phyloP scores from a whole-genome alignment of 2,113 vertebrate species.

The Tachuris rubrigastra region DNA sequence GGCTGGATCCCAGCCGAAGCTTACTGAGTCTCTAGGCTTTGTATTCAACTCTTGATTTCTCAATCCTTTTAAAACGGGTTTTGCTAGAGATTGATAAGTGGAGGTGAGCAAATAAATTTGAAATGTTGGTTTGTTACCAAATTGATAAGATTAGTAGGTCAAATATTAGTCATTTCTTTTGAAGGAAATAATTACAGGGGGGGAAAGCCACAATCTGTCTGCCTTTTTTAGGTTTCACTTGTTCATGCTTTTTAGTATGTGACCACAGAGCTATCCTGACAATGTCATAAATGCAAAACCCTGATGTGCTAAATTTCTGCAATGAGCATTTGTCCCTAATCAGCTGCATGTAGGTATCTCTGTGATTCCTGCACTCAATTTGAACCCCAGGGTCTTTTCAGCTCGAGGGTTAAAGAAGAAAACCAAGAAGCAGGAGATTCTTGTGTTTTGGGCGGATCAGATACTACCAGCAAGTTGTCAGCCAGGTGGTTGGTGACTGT shows the following conservation, averaged over 20 bases:
- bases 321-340: neutral
- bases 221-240: neutral
- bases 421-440: neutral
- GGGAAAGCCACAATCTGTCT: rapidly evolving
- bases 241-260: neutral
- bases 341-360: neutral
- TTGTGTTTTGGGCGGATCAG: neutral
- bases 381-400: neutral
- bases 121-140: neutral
- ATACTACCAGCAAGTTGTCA: neutral
- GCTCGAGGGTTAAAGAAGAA: neutral
- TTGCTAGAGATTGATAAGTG: neutral
- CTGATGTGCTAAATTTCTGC: neutral
- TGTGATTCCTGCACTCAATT: neutral
- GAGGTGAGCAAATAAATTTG: neutral
- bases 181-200: neutral
- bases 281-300: neutral
- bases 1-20: neutral
- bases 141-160: neutral
- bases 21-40: neutral
- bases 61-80: neutral
- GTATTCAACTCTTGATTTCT: neutral
- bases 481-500: neutral
- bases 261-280: neutral
- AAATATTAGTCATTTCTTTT: neutral